These are phyloP conservation scores for Brienomyrus brachyistius DNA, from an alignment of 2,113 vertebrate genomes.

Conservation along the genomic window DNA sequence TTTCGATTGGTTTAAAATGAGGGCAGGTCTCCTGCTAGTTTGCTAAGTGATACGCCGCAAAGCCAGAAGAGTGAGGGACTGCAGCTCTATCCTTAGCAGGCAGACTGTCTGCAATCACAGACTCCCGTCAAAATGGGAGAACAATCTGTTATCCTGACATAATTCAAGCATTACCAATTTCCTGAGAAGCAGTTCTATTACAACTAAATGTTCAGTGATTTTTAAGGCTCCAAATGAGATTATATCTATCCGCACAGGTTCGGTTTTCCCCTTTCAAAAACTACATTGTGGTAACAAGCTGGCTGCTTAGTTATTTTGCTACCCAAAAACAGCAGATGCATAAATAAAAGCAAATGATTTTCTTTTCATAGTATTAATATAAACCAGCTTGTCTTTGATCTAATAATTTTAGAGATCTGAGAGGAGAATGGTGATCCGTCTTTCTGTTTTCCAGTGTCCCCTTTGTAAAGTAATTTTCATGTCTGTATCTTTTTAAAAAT, in stretches of 20 bases:
- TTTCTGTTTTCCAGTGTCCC: neutral
- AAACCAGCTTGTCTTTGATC: neutral
- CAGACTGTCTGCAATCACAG: neutral
- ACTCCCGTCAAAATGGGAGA: neutral
- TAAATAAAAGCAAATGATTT: neutral
- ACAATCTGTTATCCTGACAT: neutral
- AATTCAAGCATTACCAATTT: neutral
- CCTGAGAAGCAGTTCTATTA: neutral
- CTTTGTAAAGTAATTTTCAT: neutral
- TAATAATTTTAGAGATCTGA: neutral
- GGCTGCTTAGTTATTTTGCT: neutral
- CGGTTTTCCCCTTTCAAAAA: neutral
- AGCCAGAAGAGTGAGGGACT: slow-evolving; percentile 14
- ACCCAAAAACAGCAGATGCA: neutral
- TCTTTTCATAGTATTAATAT: neutral
- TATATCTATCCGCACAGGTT: neutral
- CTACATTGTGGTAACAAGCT: neutral
- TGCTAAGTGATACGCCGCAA: slow-evolving; percentile 40
- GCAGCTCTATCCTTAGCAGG: neutral
- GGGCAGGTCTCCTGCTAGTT: slow-evolving; percentile 56
- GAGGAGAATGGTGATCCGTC: neutral
- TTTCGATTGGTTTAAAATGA: slow-evolving; percentile 52
- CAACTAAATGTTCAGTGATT: neutral
- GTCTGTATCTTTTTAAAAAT: neutral
- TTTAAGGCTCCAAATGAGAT: neutral